These are phyloP conservation scores for Drosophila sturtevanti DNA, from an alignment of 1,140 invertebrate genomes.

Conservation along the genomic window DNA sequence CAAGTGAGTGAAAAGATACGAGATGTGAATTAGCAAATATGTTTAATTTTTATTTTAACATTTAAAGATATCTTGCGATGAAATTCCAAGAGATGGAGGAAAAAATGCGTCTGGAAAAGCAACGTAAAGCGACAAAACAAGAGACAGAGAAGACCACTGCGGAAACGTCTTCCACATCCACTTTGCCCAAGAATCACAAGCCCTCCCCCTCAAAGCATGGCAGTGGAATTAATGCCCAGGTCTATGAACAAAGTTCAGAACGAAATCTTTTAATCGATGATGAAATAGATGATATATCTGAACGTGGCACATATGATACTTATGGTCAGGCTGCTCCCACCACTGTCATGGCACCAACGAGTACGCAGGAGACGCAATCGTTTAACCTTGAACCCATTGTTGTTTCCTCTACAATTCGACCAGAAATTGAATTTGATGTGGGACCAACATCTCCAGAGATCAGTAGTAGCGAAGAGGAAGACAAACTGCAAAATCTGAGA, in stretches of 20 bases:
- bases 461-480: constrained; percentile 41
- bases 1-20: constrained; percentile 83
- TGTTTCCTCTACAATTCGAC: constrained; percentile 62
- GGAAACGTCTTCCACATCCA: constrained; percentile 24
- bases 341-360: constrained; percentile 50
- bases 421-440: constrained; percentile 42
- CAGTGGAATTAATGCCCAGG: constrained; percentile 70
- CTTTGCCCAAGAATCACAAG: constrained; percentile 59
- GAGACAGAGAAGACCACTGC: constrained; percentile 56
- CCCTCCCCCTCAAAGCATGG: constrained; percentile 56
- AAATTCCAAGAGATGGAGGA: constrained; percentile 93
- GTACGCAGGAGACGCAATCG: constrained; percentile 36
- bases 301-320: constrained; percentile 65
- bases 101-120: constrained; percentile 85
- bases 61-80: constrained; percentile 88
- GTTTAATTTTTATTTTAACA: too few species aligned
- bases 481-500: constrained; percentile 59
- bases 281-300: constrained; percentile 75
- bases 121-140: constrained; percentile 69
- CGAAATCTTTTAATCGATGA: constrained; percentile 77
- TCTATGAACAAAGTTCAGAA: constrained; percentile 78
- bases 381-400: constrained; percentile 63
- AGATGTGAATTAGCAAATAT: too few species aligned
- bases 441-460: constrained; percentile 33
- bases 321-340: constrained; percentile 58